Conservation (phyloP, 2,888 invertebrate genomes). For the Luperina nickerlii region DNA sequence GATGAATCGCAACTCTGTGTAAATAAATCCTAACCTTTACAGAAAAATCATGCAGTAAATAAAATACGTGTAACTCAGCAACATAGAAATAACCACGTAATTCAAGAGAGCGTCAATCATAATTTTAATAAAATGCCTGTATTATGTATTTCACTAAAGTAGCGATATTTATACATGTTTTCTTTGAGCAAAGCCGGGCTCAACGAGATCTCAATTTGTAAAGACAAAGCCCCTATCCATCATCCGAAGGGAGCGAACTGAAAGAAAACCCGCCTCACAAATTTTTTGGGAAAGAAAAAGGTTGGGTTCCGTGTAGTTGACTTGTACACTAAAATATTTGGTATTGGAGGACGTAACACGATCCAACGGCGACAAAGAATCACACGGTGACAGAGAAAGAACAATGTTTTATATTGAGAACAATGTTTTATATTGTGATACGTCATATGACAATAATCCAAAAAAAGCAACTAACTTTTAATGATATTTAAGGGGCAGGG, state of each 20-base stretch:
- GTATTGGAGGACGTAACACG: background rate
- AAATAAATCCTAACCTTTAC: background rate
- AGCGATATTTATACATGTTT: constrained; percentile 71
- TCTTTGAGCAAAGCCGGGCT: constrained; percentile 63
- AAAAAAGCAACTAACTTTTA: background rate
- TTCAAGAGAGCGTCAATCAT: constrained; percentile 62
- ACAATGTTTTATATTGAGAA: background rate
- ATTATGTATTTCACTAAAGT: constrained; percentile 65
- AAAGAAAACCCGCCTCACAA: constrained; percentile 57
- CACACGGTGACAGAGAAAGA: no score
- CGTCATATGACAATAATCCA: background rate
- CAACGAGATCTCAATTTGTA: constrained; percentile 79
- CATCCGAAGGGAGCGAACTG: constrained; percentile 68
- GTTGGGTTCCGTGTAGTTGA: constrained; percentile 54
- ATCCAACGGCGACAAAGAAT: background rate
- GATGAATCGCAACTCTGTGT: background rate
- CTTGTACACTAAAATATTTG: constrained; percentile 13
- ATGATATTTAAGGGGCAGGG: background rate
- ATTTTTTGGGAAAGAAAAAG: constrained; percentile 51
- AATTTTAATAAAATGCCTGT: constrained; percentile 65
- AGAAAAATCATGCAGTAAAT: constrained; percentile 15
- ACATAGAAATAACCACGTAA: constrained; percentile 53
- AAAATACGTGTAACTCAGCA: constrained; percentile 12
- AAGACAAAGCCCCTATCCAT: constrained; percentile 80
- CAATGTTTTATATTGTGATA: background rate